phyloP scores from a whole-genome alignment of 2,888 invertebrate genomes.

The Ceriagrion tenellum region DNA sequence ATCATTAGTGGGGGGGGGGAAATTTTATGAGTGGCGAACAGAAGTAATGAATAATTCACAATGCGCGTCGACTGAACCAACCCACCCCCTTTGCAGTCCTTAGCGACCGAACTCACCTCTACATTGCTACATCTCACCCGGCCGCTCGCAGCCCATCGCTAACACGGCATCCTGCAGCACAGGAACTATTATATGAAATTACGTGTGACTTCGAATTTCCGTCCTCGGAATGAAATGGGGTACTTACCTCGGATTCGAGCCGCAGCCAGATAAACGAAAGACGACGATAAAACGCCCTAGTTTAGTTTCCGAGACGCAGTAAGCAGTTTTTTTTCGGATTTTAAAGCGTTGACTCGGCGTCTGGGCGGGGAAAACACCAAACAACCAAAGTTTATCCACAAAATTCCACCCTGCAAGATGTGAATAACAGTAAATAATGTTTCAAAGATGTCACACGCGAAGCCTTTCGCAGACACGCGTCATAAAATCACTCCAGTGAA shows the following conservation, averaged over 20 bases:
- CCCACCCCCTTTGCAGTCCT: not conserved
- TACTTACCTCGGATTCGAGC: conserved; percentile 21
- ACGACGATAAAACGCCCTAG: not conserved
- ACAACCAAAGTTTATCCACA: not conserved
- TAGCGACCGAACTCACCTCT: not conserved
- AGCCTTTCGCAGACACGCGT: no score
- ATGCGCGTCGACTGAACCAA: not conserved
- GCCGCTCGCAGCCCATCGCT: not conserved
- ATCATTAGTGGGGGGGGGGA: not conserved
- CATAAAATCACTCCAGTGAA: no score
- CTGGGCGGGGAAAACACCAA: not conserved
- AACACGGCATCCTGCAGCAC: not conserved
- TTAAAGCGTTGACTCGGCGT: not conserved
- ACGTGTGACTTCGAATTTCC: conserved; percentile 23
- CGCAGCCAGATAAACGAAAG: not conserved
- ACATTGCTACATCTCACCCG: not conserved
- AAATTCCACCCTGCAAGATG: not conserved
- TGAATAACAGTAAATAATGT: no score
- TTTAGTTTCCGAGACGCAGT: not conserved
- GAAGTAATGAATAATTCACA: conserved; percentile 19
- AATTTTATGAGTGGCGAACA: not conserved
- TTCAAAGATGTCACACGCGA: no score
- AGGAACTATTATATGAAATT: conserved; percentile 34
- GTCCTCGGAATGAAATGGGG: conserved; percentile 8
- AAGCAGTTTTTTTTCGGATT: not conserved